phyloP scores from a whole-genome alignment of 2,888 invertebrate genomes.

The Cryptophagus acutangulus region DNA sequence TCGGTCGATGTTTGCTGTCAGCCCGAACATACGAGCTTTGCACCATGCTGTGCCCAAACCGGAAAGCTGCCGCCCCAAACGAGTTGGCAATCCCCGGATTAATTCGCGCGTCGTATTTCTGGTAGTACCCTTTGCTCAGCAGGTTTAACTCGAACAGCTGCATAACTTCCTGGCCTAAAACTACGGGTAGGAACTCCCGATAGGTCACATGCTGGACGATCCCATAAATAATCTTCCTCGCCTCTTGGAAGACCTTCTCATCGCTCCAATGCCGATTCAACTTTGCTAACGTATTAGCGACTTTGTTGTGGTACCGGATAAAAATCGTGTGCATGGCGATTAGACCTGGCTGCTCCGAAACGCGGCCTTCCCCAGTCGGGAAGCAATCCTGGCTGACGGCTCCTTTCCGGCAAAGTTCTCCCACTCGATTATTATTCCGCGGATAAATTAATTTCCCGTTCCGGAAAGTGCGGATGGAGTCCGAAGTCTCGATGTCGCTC shows the following conservation, averaged over 20 bases:
- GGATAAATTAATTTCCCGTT: constrained; percentile 54
- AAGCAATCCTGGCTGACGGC: constrained; percentile 72
- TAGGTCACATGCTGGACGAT: constrained; percentile 81
- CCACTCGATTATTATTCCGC: constrained; percentile 56
- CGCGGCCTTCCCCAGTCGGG: constrained; percentile 70
- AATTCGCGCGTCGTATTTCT: constrained; percentile 62
- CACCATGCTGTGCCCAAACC: constrained; percentile 83
- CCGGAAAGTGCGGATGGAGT: constrained; percentile 68
- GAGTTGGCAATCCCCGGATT: constrained; percentile 74
- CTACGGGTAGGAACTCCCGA: constrained; percentile 75
- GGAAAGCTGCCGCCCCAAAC: constrained; percentile 77
- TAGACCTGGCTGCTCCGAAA: constrained; percentile 76
- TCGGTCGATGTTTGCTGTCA: constrained; percentile 63
- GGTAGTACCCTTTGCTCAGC: constrained; percentile 62
- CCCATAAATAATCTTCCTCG: constrained; percentile 75
- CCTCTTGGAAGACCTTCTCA: constrained; percentile 80
- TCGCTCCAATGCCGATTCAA: constrained; percentile 86
- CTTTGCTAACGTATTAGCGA: constrained; percentile 65
- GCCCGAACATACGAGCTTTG: constrained; percentile 71
- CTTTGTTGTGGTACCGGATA: constrained; percentile 68
- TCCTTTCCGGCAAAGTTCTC: constrained; percentile 67
- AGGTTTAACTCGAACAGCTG: constrained; percentile 70
- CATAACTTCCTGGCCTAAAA: constrained; percentile 68
- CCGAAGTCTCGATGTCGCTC: constrained; percentile 66
- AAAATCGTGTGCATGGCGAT: constrained; percentile 72